phyloP scores from a whole-genome alignment of 2,888 invertebrate genomes.

The Noctuana brunneofusca region DNA sequence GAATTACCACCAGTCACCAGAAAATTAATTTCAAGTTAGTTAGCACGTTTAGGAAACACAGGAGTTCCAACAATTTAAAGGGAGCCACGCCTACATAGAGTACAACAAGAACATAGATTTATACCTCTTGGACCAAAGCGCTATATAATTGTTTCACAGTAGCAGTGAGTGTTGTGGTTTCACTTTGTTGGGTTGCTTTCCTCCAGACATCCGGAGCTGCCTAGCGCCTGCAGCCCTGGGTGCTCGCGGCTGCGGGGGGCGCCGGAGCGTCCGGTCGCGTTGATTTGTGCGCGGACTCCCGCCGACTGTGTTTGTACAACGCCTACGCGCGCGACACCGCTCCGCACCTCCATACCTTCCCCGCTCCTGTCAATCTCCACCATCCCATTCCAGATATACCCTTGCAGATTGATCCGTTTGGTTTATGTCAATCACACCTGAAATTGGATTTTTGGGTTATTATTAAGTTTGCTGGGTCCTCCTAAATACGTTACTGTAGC shows the following conservation, averaged over 20 bases:
- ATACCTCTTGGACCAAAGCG: too few relatives aligned
- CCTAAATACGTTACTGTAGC: background rate
- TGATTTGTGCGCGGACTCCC: constrained; percentile 80
- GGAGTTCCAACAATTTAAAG: too few relatives aligned
- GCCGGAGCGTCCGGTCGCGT: constrained; percentile 61
- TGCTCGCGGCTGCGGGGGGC: constrained; percentile 61
- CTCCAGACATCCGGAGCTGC: too few relatives aligned
- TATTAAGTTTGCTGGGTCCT: background rate
- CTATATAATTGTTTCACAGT: too few relatives aligned
- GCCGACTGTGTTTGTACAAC: constrained; percentile 74
- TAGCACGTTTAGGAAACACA: too few relatives aligned
- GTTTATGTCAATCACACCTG: background rate
- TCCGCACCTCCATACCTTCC: background rate
- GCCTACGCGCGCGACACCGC: constrained; percentile 54
- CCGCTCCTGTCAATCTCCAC: constrained; percentile 44
- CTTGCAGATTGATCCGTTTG: background rate
- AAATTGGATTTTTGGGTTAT: background rate
- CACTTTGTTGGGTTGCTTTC: too few relatives aligned
- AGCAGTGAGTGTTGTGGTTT: too few relatives aligned
- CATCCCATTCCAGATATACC: constrained; percentile 11
- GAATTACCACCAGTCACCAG: too few relatives aligned
- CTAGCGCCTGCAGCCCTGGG: constrained; percentile 54
- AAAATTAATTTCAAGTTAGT: too few relatives aligned
- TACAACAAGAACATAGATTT: too few relatives aligned
- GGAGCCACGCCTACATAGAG: too few relatives aligned